phyloP scores from a whole-genome alignment of 2,888 invertebrate genomes.

The Liposcelis brunnea region DNA sequence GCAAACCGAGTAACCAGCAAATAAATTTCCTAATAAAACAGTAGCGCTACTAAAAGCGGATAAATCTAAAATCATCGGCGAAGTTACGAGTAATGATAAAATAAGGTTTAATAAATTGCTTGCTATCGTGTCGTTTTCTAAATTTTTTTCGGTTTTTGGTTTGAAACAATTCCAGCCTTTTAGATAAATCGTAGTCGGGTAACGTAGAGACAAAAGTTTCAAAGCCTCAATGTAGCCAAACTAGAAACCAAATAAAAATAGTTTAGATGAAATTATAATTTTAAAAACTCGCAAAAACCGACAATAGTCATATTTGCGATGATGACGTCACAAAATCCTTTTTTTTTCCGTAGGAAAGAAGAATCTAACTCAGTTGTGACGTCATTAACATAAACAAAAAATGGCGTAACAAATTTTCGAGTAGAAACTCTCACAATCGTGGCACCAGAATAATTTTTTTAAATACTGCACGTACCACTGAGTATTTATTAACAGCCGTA shows the following conservation, averaged over 20 bases:
- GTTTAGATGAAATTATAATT: no score
- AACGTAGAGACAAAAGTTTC: conserved; percentile 42
- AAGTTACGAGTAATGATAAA: conserved; percentile 29
- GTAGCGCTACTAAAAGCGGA: conserved; percentile 28
- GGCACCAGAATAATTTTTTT: no score
- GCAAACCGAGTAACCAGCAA: conserved; percentile 23
- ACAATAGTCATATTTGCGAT: no score
- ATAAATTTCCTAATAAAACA: conserved; percentile 28
- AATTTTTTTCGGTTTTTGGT: conserved; percentile 17
- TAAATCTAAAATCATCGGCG: conserved; percentile 34
- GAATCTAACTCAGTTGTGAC: no score
- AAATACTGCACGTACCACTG: conserved; percentile 37
- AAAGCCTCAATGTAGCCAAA: conserved; percentile 52
- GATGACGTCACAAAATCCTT: no score
- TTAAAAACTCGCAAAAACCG: no score
- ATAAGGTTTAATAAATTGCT: conserved; percentile 24
- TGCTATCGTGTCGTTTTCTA: conserved; percentile 13
- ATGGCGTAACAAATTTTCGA: no score
- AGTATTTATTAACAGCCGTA: conserved; percentile 45
- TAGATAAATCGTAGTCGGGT: conserved; percentile 46
- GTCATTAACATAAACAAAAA: no score
- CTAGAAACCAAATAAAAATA: conserved; percentile 27
- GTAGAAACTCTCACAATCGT: no score
- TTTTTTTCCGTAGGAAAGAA: no score
- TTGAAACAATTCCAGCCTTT: conserved; percentile 44